phyloP scores from a whole-genome alignment of 1,140 invertebrate genomes.

The Neotoxoptera formosana region DNA sequence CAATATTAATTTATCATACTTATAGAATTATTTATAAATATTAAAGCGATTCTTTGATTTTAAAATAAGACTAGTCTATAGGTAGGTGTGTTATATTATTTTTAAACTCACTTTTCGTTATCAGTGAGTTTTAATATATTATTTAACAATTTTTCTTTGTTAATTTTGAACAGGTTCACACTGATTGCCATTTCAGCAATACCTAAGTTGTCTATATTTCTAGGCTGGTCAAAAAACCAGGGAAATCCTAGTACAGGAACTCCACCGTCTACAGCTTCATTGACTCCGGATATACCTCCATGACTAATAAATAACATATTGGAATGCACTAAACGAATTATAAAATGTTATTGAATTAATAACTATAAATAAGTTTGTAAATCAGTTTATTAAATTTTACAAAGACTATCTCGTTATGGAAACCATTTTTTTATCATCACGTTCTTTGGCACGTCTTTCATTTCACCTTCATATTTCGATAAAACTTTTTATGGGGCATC shows the following conservation, averaged over 20 bases:
- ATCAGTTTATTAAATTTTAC: neutral
- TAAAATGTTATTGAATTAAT: constrained; percentile 58
- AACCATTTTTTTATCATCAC: constrained; percentile 50
- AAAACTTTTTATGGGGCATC: constrained; percentile 66
- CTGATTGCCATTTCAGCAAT: neutral
- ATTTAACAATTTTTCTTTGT: neutral
- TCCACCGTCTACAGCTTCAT: no score
- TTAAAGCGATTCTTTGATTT: neutral
- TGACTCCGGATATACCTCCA: constrained; percentile 69
- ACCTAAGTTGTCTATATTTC: neutral
- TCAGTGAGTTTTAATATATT: neutral
- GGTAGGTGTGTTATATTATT: neutral
- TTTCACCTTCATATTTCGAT: constrained; percentile 66
- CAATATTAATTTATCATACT: neutral
- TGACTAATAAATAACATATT: constrained; percentile 76
- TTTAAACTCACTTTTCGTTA: neutral
- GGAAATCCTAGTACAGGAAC: neutral
- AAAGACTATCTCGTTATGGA: constrained; percentile 56
- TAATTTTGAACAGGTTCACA: neutral
- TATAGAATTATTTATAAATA: neutral
- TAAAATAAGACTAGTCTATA: no score
- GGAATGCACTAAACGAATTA: constrained; percentile 69
- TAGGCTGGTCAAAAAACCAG: neutral
- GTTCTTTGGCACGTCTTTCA: neutral
- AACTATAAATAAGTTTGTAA: neutral